A percentile compares a stretch with the other conserved stretches of the same genome.
Evolutionary conservation across 2,113 vertebrate species (phyloP).

Genomic region (Alectura lathami): DNA sequence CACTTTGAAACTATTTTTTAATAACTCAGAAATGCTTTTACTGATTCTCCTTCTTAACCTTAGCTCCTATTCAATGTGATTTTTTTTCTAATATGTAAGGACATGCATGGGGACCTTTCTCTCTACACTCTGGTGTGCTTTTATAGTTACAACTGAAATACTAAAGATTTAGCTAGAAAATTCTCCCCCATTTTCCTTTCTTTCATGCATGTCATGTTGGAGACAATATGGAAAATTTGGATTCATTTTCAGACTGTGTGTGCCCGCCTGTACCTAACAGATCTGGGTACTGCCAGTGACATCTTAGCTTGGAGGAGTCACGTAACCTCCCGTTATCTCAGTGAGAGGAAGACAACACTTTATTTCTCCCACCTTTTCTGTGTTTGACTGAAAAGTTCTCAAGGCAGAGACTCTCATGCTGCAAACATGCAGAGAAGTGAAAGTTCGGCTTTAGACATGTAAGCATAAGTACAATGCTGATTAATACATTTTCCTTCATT

Average conservation of each 20-base stretch:
- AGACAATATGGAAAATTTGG: not conserved
- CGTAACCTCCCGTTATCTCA: not conserved
- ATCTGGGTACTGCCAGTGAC: not conserved
- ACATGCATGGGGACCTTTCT: accelerated
- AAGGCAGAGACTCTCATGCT: not conserved
- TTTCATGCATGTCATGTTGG: accelerated
- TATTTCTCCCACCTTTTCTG: not conserved
- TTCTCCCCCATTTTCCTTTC: not conserved
- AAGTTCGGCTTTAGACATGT: not conserved
- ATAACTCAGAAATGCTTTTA: not conserved
- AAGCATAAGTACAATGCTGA: not conserved
- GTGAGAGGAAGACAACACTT: not conserved
- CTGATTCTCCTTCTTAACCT: not conserved
- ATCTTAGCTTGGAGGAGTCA: not conserved
- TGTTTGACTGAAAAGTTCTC: not conserved
- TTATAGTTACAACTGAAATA: not conserved
- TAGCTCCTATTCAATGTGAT: not conserved
- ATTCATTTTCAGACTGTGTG: not conserved
- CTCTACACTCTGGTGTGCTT: not conserved
- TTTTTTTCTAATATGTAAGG: accelerated
- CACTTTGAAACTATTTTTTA: not conserved
- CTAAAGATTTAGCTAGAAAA: not conserved
- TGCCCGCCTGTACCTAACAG: not conserved
- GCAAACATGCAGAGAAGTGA: not conserved
- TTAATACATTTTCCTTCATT: not conserved